Conservation (phyloP, 2,888 invertebrate genomes). For the Malthinus flaveolus region DNA sequence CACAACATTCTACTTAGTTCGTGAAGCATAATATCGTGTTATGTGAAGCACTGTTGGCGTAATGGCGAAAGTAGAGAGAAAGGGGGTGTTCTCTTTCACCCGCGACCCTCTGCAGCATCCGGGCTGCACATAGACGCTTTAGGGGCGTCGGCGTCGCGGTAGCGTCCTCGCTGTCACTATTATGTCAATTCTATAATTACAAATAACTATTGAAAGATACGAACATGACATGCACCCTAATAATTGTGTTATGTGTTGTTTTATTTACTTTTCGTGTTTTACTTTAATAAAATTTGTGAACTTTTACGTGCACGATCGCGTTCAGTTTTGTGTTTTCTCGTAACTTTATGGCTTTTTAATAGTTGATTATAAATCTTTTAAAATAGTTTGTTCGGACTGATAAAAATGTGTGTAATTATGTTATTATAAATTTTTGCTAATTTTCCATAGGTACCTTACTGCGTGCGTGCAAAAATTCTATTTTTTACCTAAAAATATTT, state of each 20-base stretch:
- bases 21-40: constrained; percentile 41
- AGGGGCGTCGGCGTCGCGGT: constrained; percentile 53
- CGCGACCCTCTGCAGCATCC: constrained; percentile 49
- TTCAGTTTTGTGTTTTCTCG: neutral
- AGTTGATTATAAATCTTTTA: no score
- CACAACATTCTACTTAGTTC: constrained; percentile 46
- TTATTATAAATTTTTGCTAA: no score
- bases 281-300: constrained; percentile 2
- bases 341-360: no score
- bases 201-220: constrained; percentile 26
- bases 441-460: no score
- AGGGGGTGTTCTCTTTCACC: constrained; percentile 41
- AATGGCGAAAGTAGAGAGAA: constrained; percentile 44
- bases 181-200: constrained; percentile 46
- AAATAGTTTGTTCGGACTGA: no score
- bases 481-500: no score
- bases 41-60: constrained; percentile 40
- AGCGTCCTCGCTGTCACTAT: constrained; percentile 48
- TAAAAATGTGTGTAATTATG: no score
- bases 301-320: constrained; percentile 11
- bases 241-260: constrained; percentile 14
- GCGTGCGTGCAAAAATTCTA: no score
- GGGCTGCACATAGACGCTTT: constrained; percentile 49
- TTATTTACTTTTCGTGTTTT: neutral
- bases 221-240: constrained; percentile 15